Percentiles rank a stretch among this genome's conserved stretches.
Conservation (phyloP, 2,888 invertebrate species). For the Tupiocoris notatus region DNA sequence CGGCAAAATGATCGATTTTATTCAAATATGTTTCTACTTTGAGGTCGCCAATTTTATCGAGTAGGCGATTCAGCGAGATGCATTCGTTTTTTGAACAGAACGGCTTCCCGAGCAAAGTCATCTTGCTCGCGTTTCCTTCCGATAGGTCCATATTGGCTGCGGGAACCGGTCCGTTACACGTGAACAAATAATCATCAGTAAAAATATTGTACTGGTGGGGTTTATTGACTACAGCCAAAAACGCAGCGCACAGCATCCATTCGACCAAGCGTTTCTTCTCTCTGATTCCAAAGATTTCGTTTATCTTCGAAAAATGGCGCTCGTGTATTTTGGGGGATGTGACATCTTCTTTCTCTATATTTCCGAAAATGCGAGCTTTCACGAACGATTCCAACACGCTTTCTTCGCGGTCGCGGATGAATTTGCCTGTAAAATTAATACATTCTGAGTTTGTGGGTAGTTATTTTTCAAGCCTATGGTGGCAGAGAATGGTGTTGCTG, state of each 20-base stretch:
- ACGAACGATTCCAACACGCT: slow-evolving; percentile 10
- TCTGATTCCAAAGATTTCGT: slow-evolving; percentile 8
- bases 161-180: slow-evolving; percentile 1
- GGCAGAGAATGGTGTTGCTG: no score
- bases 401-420: slow-evolving; percentile 29
- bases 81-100: slow-evolving; percentile 11
- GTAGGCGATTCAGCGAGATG: not conserved
- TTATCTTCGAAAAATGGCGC: not conserved
- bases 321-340: not conserved
- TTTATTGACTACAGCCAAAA: not conserved
- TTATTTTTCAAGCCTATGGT: no score
- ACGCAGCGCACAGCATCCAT: not conserved
- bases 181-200: slow-evolving; percentile 22
- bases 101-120: slow-evolving; percentile 17
- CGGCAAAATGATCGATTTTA: slow-evolving; percentile 12
- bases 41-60: not conserved
- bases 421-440: slow-evolving; percentile 23
- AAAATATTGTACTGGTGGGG: not conserved
- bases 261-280: slow-evolving; percentile 5
- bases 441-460: no score
- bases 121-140: slow-evolving; percentile 15
- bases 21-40: not conserved
- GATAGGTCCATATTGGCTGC: not conserved
- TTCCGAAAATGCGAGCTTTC: not conserved
- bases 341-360: not conserved